Percentiles rank a stretch among this genome's conserved stretches.
Evolutionary conservation across 2,888 invertebrate genomes (phyloP).

Genomic region (Spisula subtruncata): DNA sequence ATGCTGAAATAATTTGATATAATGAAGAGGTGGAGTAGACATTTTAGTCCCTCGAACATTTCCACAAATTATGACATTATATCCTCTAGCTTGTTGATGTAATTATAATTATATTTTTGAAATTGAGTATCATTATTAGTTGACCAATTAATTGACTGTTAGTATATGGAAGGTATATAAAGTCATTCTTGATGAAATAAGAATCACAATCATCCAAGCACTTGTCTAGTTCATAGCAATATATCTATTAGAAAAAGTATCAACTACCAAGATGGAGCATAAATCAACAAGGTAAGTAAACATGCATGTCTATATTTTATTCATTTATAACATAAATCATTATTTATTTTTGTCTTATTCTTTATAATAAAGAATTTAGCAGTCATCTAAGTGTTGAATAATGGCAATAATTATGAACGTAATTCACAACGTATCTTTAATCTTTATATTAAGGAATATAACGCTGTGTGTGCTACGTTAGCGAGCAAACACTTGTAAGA

Average conservation of each 20-base stretch:
- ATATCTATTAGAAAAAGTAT: background rate
- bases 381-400: too few relatives aligned
- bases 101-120: background rate
- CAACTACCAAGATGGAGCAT: background rate
- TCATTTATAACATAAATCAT: too few relatives aligned
- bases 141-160: too few relatives aligned
- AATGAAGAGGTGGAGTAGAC: background rate
- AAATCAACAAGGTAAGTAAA: slow-evolving; percentile 31
- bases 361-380: too few relatives aligned
- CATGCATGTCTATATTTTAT: too few relatives aligned
- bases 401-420: too few relatives aligned
- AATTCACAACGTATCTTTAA: too few relatives aligned
- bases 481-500: too few relatives aligned
- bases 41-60: background rate
- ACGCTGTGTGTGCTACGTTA: too few relatives aligned
- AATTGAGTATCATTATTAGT: background rate
- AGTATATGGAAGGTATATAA: background rate
- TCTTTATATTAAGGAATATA: too few relatives aligned
- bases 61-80: background rate
- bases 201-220: background rate
- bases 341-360: too few relatives aligned
- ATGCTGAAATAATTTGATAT: background rate
- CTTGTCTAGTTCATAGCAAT: background rate
- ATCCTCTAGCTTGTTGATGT: background rate
- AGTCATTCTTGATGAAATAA: background rate